Base-by-base conservation (phyloP, 2,113 vertebrate genomes). In the Alouatta palliata region DNA sequence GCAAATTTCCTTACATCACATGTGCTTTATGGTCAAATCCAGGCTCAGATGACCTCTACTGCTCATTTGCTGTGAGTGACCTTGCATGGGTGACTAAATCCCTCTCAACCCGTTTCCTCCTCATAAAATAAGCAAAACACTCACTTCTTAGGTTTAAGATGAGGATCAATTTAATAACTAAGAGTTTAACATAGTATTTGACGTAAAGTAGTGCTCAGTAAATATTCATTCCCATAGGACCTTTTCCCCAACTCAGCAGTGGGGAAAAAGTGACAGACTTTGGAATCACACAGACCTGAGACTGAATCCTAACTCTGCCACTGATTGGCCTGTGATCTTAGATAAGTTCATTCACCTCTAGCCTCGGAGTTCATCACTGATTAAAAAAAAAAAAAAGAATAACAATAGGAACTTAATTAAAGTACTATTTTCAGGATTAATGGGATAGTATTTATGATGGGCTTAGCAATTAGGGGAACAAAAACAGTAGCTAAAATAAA, bases 361-460 rank as follows among this genome's bases (percentile, higher is more conserved):
- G 3, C 6, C 12, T 96, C 9, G 80, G 85, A 61, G 32, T 68
- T 58, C 35, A 16, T 84, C 70, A 64, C 7, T 37, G 83, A 30
- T 45, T 64, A 14, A 13, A 32, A 64, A 64, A 30, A 64, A 14
- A 97, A 97, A 94, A 40, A 5, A 95, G 23, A 73, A 14, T 52
- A 87, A 66, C 49, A 76, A 16, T 7, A 83, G 13, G 0, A 89
- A 23, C 4, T 56, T 86, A 92, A 9, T 61, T 77, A 1, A 75
- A 47, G 70, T 37, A 71, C 81, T 64, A 58, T 89, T 83, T 86
- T 58, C 84, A 71, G 81, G 56, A 93, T 47, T 88, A 84, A 94
- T 32, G 0, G 11, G 47, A 5, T 37, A 61, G 16, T 79, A 93
- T 61, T 75, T 92, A 30, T 45, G 81, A 90, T 56, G 32, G 71